Evolutionary conservation across 1,140 invertebrate species (phyloP).

Genomic region (Philaenus spumarius): DNA sequence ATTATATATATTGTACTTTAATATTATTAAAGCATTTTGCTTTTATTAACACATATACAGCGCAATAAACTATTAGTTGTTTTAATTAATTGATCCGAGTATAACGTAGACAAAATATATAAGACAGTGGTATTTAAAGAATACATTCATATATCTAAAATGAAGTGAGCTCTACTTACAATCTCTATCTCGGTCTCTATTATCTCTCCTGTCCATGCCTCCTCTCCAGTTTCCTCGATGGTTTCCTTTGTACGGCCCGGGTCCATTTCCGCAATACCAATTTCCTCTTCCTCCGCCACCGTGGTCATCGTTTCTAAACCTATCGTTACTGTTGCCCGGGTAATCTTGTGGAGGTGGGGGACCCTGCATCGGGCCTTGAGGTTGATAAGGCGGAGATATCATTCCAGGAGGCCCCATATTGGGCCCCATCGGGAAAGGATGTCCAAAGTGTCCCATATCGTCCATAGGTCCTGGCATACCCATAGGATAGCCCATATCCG

Average conservation of each 20-base stretch:
- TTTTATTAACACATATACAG: no score
- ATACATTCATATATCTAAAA: no score
- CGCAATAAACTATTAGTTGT: no score
- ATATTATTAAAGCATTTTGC: no score
- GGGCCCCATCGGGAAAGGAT: background rate
- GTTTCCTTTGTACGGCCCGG: background rate
- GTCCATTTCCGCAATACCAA: background rate
- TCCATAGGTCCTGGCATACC: background rate
- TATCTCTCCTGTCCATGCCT: background rate
- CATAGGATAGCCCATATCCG: background rate
- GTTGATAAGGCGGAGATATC: background rate
- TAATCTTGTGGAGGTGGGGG: background rate
- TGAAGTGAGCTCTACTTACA: no score
- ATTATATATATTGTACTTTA: no score
- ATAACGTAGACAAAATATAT: no score
- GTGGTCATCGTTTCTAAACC: background rate
- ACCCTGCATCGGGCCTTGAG: background rate
- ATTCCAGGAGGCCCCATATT: slow-evolving; percentile 1
- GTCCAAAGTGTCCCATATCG: background rate
- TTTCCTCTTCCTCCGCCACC: no score
- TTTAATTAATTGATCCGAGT: no score
- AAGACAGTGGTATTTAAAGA: no score
- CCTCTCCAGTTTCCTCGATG: background rate
- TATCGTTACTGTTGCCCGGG: background rate
- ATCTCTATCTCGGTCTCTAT: no score